Conservation (phyloP, 2,888 invertebrate genomes). For the Carpatolechia fugitivella region DNA sequence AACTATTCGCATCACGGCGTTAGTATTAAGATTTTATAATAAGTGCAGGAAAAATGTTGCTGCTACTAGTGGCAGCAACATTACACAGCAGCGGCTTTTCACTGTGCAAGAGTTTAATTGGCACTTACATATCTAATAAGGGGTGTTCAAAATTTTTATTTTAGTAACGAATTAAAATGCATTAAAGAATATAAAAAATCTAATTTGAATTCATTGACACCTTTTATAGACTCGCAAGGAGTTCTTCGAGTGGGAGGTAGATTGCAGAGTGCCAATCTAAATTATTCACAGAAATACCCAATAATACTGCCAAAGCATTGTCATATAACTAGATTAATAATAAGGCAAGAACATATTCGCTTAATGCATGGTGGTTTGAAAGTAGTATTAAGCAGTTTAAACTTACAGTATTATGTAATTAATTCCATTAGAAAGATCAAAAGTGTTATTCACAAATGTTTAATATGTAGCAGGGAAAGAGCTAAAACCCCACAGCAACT, state of each 20-base stretch:
- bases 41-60: background rate
- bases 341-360: conserved; percentile 14
- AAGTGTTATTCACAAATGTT: background rate
- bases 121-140: too few relatives aligned
- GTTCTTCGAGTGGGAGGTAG: background rate
- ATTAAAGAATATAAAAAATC: background rate
- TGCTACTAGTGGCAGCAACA: background rate
- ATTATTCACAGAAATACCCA: conserved; percentile 8
- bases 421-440: background rate
- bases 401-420: background rate
- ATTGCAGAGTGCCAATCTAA: background rate
- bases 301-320: conserved; percentile 16
- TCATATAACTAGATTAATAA: conserved; percentile 12
- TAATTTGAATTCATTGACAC: background rate
- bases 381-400: conserved; percentile 10
- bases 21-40: background rate
- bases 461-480: background rate
- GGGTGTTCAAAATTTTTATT: background rate
- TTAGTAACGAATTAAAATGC: background rate
- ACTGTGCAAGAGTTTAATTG: background rate
- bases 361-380: conserved; percentile 14
- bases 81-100: too few relatives aligned
- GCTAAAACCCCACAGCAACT: background rate
- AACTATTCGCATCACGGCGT: background rate
- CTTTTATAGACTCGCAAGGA: background rate